Conservation (phyloP, 64 coral and sea anemone genomes). For the Dendronephthya gigantea region DNA sequence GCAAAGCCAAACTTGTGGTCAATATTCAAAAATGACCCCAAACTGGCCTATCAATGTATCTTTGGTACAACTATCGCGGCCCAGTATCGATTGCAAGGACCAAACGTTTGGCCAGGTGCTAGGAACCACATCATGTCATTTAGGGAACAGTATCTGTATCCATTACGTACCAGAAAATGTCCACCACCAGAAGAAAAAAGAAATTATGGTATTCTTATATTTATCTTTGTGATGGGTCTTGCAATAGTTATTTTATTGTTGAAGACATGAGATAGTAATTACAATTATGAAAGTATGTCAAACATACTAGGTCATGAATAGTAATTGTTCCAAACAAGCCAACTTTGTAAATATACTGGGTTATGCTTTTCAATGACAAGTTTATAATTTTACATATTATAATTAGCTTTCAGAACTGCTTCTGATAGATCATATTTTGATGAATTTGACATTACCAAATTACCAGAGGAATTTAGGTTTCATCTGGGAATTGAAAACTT, state of each 20-base stretch:
- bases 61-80: conserved; percentile 54
- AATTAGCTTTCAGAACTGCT: too few species aligned
- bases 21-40: conserved; percentile 52
- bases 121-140: neutral
- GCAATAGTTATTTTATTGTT: neutral
- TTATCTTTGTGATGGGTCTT: neutral
- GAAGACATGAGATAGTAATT: neutral
- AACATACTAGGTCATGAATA: too few species aligned
- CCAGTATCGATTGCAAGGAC: conserved; percentile 58
- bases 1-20: conserved; percentile 40
- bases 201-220: neutral
- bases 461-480: too few species aligned
- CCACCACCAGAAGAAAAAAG: neutral
- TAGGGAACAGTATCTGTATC: neutral
- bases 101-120: conserved; percentile 37
- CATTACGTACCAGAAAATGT: neutral
- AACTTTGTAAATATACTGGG: too few species aligned
- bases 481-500: too few species aligned
- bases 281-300: too few species aligned
- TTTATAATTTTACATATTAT: too few species aligned
- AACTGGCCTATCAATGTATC: conserved; percentile 40
- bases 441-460: too few species aligned
- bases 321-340: too few species aligned
- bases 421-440: too few species aligned
- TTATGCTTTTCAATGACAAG: too few species aligned